These are phyloP conservation scores for Columbina picui DNA, from an alignment of 2,113 vertebrate genomes.

Conservation along the genomic window DNA sequence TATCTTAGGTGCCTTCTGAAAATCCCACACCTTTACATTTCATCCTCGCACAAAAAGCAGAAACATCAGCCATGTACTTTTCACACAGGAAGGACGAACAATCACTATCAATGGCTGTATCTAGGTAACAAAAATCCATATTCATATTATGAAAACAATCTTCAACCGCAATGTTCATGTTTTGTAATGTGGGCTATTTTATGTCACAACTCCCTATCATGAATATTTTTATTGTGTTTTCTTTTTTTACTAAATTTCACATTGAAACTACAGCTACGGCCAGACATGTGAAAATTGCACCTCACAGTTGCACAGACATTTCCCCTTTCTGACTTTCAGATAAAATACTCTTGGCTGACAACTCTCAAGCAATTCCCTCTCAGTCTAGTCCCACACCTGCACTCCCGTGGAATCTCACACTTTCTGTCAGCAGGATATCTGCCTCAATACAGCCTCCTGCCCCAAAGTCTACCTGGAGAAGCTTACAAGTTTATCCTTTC, in stretches of 20 bases:
- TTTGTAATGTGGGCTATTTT: not conserved
- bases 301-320: not conserved
- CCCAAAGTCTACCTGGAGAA: not conserved
- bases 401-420: not conserved
- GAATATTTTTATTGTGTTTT: not conserved
- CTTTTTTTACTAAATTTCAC: constrained; percentile 4
- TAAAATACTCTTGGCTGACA: not conserved
- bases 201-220: not conserved
- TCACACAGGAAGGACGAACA: not conserved
- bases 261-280: not conserved
- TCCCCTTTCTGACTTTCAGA: not conserved
- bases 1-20: not conserved
- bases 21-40: not conserved
- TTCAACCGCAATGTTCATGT: not conserved
- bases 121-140: constrained; percentile 22
- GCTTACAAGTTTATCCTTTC: not conserved
- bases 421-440: not conserved
- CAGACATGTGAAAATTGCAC: not conserved
- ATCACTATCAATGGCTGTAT: not conserved
- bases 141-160: not conserved
- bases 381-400: not conserved
- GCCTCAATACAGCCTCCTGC: not conserved
- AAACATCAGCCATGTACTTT: not conserved
- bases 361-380: not conserved
- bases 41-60: not conserved